Evolutionary conservation across 1,140 invertebrate species (phyloP).

Genomic region (Drosophila lacteicornis): DNA sequence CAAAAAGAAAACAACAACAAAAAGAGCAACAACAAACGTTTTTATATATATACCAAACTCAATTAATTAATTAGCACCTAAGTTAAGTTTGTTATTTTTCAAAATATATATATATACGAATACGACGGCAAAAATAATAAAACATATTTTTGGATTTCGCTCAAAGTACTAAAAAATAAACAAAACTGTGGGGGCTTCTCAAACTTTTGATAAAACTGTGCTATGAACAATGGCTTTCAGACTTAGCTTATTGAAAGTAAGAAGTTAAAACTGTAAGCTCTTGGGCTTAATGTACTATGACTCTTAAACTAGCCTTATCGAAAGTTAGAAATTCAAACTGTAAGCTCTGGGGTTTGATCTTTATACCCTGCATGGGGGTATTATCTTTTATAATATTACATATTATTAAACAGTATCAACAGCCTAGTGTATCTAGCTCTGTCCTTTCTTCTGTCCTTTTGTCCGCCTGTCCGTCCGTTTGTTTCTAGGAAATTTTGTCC

Average conservation of each 20-base stretch:
- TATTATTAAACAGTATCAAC: too few species aligned
- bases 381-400: too few species aligned
- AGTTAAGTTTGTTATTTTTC: slow-evolving; percentile 82
- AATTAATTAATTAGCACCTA: slow-evolving; percentile 73
- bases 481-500: too few species aligned
- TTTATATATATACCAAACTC: slow-evolving; percentile 65
- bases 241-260: not conserved
- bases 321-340: not conserved
- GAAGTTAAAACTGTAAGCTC: not conserved
- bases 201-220: slow-evolving; percentile 6
- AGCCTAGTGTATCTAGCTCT: too few species aligned
- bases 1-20: slow-evolving; percentile 3
- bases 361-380: not conserved
- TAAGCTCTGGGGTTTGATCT: not conserved
- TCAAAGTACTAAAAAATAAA: slow-evolving; percentile 37
- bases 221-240: not conserved
- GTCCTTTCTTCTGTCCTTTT: too few species aligned
- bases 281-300: not conserved
- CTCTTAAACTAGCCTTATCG: not conserved
- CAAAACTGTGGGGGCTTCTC: slow-evolving; percentile 4
- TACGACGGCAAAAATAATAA: slow-evolving; percentile 64
- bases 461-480: too few species aligned
- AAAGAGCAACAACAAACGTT: slow-evolving; percentile 57
- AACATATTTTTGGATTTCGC: slow-evolving; percentile 80
- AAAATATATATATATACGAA: slow-evolving; percentile 51